phyloP scores from a whole-genome alignment of 2,888 invertebrate species.

The Epinotia demarniana region DNA sequence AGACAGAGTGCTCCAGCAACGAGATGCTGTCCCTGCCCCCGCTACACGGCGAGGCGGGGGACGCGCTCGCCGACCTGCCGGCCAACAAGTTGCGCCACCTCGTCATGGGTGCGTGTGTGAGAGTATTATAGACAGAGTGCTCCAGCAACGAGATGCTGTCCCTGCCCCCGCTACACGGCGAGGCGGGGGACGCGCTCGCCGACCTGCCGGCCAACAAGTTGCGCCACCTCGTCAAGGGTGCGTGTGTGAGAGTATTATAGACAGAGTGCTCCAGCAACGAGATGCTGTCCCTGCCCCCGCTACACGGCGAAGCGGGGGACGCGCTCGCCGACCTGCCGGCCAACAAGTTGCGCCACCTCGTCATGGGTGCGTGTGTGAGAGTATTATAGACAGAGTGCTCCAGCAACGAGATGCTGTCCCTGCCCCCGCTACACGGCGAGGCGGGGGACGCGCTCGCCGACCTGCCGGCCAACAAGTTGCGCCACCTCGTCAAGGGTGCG shows the following conservation, averaged over 20 bases:
- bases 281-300: constrained; percentile 93
- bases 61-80: constrained; percentile 93
- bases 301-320: constrained; percentile 91
- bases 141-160: constrained; percentile 95
- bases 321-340: constrained; percentile 93
- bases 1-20: too few species aligned
- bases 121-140: constrained; percentile 70
- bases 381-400: constrained; percentile 93
- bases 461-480: too few species aligned
- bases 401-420: constrained; percentile 94
- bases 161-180: constrained; percentile 78
- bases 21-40: constrained; percentile 91
- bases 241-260: too few species aligned
- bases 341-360: constrained; percentile 92
- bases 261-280: constrained; percentile 92
- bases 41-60: constrained; percentile 90
- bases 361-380: constrained; percentile 89
- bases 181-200: constrained; percentile 90
- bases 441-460: constrained; percentile 94
- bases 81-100: constrained; percentile 81
- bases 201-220: constrained; percentile 90
- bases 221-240: constrained; percentile 69
- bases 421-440: constrained; percentile 90
- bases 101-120: too few species aligned
- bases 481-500: too few species aligned